A percentile compares a stretch with the other conserved stretches of the same genome.
These are phyloP conservation scores for Epistrophe eligans DNA, from an alignment of 2,888 invertebrate genomes.

Conservation along the genomic window DNA sequence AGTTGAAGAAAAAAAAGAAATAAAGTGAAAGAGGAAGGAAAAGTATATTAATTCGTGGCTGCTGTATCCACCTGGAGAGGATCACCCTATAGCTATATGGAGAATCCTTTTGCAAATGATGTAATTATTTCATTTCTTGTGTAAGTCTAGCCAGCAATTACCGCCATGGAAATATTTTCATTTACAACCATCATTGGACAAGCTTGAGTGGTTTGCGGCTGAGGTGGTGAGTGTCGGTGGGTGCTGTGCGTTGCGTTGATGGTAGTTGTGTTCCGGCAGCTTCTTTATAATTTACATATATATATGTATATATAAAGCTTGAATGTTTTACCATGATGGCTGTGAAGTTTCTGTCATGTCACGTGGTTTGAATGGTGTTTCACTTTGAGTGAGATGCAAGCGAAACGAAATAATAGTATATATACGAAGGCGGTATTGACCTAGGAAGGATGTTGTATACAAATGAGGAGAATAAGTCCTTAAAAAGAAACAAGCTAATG, in stretches of 20 bases:
- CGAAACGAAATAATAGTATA: constrained; percentile 32
- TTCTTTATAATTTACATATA: neutral
- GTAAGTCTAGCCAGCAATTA: constrained; percentile 68
- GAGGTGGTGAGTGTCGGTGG: neutral
- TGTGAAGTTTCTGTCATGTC: constrained; percentile 56
- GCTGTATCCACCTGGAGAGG: neutral
- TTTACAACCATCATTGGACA: constrained; percentile 68
- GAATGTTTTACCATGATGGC: constrained; percentile 41
- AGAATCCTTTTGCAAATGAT: constrained; percentile 38
- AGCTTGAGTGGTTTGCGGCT: constrained; percentile 55
- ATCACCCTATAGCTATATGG: constrained; percentile 8
- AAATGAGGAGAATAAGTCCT: constrained; percentile 45
- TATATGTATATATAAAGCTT: neutral
- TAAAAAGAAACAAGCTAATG: constrained; percentile 63
- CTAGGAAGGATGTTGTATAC: constrained; percentile 50
- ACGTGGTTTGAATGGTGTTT: constrained; percentile 68
- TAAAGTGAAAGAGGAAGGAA: constrained; percentile 3
- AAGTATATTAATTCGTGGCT: constrained; percentile 14
- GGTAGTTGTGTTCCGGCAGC: constrained; percentile 22
- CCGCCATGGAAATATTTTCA: constrained; percentile 67
- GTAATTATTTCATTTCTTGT: constrained; percentile 66
- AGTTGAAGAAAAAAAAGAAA: neutral
- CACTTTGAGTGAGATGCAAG: constrained; percentile 44
- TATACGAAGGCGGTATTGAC: constrained; percentile 56
- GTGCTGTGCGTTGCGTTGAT: neutral